Conservation (phyloP, 2,888 invertebrate genomes). For the Mactromeris polynyma region DNA sequence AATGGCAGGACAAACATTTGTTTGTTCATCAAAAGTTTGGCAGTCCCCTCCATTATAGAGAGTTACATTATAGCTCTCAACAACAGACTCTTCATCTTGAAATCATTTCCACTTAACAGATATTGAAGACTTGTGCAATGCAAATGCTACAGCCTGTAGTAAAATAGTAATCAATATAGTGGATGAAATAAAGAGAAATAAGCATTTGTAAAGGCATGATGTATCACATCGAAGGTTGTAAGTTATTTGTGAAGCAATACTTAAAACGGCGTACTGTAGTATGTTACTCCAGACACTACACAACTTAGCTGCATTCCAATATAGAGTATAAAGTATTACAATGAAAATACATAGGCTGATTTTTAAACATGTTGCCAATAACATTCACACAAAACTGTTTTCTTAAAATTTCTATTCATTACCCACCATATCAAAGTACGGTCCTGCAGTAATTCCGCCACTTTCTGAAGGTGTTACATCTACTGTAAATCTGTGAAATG, state of each 20-base stretch:
- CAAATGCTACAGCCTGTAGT: slow-evolving; percentile 60
- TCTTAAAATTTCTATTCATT: neutral
- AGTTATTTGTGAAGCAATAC: too few species aligned
- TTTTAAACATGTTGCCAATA: neutral
- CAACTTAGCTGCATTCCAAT: neutral
- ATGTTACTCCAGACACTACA: neutral
- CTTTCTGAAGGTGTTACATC: slow-evolving; percentile 68
- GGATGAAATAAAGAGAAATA: too few species aligned
- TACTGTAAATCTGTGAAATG: slow-evolving; percentile 62
- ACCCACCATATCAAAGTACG: slow-evolving; percentile 72
- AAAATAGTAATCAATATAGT: neutral
- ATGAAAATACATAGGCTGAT: neutral
- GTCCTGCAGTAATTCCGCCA: slow-evolving; percentile 72
- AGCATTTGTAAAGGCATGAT: too few species aligned
- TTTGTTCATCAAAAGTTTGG: neutral
- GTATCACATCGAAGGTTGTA: too few species aligned
- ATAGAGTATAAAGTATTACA: neutral
- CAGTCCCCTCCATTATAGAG: slow-evolving; percentile 59
- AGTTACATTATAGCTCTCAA: slow-evolving; percentile 53
- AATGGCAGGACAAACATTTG: neutral
- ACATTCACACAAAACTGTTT: neutral
- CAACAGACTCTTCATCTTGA: slow-evolving; percentile 64
- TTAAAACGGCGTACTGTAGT: neutral
- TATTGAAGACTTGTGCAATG: slow-evolving; percentile 40
- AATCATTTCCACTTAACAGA: slow-evolving; percentile 65